A percentile compares a stretch with the other conserved stretches of the same genome.
Conservation (phyloP, 1,140 invertebrate genomes). For the Chelonus insularis region DNA sequence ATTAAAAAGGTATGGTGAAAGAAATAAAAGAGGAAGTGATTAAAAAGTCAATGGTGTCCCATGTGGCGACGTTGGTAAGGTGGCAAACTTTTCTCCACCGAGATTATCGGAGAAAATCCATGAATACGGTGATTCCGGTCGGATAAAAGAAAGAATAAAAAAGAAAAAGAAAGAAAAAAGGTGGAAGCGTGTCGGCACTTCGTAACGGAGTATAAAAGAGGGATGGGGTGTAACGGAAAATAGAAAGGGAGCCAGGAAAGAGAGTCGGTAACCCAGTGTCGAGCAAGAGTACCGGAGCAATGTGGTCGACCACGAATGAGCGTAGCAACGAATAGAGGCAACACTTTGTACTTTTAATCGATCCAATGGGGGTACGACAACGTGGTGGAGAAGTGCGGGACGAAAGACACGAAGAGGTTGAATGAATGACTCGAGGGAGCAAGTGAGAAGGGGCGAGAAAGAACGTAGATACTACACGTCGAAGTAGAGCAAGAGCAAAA, state of each 20-base stretch:
- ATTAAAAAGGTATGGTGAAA: too few relatives aligned
- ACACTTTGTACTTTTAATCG: conserved; percentile 59
- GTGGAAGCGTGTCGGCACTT: conserved; percentile 22
- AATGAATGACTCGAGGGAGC: conserved; percentile 25
- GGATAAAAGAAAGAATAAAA: conserved; percentile 26
- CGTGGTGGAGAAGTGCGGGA: conserved; percentile 35
- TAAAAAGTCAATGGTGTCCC: too few relatives aligned
- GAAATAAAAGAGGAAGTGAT: too few relatives aligned
- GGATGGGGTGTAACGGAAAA: conserved; percentile 11
- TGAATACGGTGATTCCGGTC: conserved; percentile 46
- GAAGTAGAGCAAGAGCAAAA: not conserved
- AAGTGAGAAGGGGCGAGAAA: conserved; percentile 23
- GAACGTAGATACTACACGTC: not conserved
- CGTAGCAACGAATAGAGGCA: conserved; percentile 45
- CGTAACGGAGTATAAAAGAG: conserved; percentile 20
- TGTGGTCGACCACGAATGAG: conserved; percentile 55
- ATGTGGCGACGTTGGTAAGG: too few relatives aligned
- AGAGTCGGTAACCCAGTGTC: conserved; percentile 51
- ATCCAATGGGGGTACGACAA: conserved; percentile 43
- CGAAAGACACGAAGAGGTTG: conserved; percentile 23
- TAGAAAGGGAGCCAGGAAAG: conserved; percentile 21
- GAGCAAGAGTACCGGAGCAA: conserved; percentile 31
- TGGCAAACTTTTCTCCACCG: conserved; percentile 6
- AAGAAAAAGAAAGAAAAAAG: conserved; percentile 21
- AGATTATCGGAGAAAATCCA: conserved; percentile 46